Evolutionary conservation across 2,888 invertebrate species (phyloP), one percentile per base, ranked within the genome.

Genomic region (Octodonta nipae): DNA sequence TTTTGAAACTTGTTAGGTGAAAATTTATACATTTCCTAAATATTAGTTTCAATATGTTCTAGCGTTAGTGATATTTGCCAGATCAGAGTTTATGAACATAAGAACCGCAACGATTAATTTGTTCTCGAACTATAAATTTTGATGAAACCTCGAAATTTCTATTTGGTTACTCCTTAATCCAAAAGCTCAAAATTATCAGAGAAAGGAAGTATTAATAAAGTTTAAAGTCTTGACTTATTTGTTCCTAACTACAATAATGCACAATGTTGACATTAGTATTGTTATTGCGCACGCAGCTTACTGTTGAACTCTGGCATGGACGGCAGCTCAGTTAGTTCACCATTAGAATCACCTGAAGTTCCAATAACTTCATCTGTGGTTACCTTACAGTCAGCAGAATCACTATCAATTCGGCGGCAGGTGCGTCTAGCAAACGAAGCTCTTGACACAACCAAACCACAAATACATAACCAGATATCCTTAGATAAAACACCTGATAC

Each of bases 251-350:
- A 12, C 28, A 28, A 28, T n/a, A 7, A 13, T 13, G 10, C 13
- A 11, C 13, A 10, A 3, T 10, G 36, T 33, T 41, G 15, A 35
- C 31, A 14, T 35, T 42, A 43, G 44, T 32, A 16, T 32, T 41
- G 43, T 52, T 54, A 49, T 51, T 52, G 47, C 47, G 50, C 54
- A 58, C 49, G 44, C 68, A 85, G 86, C 67, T 82, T 81, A 62
- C 76, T 83, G 52, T 77, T 84, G 36, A 85, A 84, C 63, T 79
- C 82, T 46, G 81, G 80, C 55, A 70, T 77, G 45, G 84, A 83
- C 30, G 72, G 73, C 42, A 82, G 83, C 31, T 77, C 83, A 4
- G 67, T 80, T 36, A 82, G 81, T 44, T 84, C 83, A 40, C 85
- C 86, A n/a, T 64, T 84, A 56, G 85, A 86, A 59, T 83, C 82